A percentile compares a stretch with the other conserved stretches of the same genome.
These are phyloP conservation scores for Orientallactaga sibirica DNA, from an alignment of 2,797 vertebrate species.

Conservation along the genomic window DNA sequence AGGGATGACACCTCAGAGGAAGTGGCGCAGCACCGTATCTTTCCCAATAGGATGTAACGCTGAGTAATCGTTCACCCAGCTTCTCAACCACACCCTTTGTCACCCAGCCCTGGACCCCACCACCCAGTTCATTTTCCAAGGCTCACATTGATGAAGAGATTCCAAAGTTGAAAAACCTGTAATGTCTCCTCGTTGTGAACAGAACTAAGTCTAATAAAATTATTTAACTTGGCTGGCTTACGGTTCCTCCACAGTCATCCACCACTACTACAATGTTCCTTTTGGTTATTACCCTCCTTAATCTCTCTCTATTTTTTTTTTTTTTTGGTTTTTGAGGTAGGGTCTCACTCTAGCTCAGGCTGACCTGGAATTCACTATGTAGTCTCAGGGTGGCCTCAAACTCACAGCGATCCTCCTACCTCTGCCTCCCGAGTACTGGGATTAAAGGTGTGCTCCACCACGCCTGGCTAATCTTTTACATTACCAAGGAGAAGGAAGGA, in stretches of 20 bases:
- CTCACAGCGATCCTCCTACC: too few species aligned
- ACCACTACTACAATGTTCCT: neutral
- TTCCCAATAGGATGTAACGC: conserved; percentile 35
- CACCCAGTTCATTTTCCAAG: conserved; percentile 51
- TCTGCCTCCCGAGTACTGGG: too few species aligned
- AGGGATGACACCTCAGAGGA: neutral
- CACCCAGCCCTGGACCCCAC: conserved; percentile 36
- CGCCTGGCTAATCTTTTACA: neutral
- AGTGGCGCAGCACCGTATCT: neutral
- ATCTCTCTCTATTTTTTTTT: neutral
- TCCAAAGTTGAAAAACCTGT: conserved; percentile 62
- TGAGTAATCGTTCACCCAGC: neutral
- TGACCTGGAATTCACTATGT: too few species aligned
- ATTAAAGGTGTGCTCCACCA: too few species aligned
- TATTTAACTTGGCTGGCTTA: neutral
- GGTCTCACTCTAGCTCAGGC: too few species aligned
- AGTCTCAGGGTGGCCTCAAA: too few species aligned
- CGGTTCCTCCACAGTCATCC: neutral
- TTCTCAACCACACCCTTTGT: conserved; percentile 61
- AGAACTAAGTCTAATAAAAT: conserved; percentile 10
- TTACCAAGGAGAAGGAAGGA: neutral
- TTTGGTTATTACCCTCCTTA: neutral
- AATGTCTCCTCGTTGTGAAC: conserved; percentile 35
- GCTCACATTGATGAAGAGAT: conserved; percentile 33
- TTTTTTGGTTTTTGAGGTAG: too few species aligned